phyloP scores from a whole-genome alignment of 1,140 invertebrate genomes.

The Brachionus calyciflorus region DNA sequence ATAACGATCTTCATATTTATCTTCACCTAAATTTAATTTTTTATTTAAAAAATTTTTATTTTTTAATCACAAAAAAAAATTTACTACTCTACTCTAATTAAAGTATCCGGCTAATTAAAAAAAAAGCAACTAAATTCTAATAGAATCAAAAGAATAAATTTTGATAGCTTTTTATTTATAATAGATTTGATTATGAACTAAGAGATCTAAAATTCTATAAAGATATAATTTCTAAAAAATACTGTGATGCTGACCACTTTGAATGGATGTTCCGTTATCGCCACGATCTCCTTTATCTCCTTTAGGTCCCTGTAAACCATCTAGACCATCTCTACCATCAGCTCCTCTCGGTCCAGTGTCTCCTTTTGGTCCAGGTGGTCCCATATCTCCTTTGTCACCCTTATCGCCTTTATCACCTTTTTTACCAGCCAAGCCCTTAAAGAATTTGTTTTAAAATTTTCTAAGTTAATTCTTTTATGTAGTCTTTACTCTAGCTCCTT shows the following conservation, averaged over 20 bases:
- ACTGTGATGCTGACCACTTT: neutral
- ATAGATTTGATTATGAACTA: too few relatives aligned
- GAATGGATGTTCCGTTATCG: neutral
- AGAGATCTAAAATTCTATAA: too few relatives aligned
- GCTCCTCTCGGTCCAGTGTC: neutral
- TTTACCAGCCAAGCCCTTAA: neutral
- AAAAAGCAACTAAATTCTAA: neutral
- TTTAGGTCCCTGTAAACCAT: neutral
- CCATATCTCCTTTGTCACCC: neutral
- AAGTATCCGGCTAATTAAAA: neutral
- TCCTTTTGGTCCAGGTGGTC: neutral
- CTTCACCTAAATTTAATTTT: constrained; percentile 7
- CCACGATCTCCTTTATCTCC: constrained; percentile 23
- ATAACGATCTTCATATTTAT: neutral
- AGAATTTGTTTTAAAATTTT: neutral
- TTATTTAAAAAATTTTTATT: neutral
- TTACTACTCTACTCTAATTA: neutral
- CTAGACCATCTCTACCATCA: neutral
- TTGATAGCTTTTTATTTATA: too few relatives aligned
- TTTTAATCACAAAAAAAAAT: too few relatives aligned
- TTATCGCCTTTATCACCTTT: constrained; percentile 10
- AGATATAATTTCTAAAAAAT: neutral
- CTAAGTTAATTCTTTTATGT: neutral
- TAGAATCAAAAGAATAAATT: neutral
- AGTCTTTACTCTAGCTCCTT: neutral